Evolutionary conservation across 2,113 vertebrate genomes (phyloP).

Genomic region (Albula goreensis): DNA sequence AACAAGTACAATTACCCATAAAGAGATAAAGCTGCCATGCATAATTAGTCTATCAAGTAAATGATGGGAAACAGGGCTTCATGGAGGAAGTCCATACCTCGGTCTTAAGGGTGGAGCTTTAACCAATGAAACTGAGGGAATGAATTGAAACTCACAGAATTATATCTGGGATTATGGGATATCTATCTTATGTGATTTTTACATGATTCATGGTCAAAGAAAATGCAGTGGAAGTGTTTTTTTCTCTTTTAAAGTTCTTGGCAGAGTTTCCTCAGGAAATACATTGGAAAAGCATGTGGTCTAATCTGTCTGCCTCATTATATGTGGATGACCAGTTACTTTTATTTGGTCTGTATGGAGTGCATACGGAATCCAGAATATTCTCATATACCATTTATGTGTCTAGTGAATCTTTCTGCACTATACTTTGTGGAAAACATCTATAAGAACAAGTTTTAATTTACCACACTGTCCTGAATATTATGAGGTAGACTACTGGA

Average conservation of each 20-base stretch:
- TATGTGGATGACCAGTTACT: constrained; percentile 35
- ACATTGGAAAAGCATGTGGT: constrained; percentile 20
- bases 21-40: constrained; percentile 49
- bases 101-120: neutral
- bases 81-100: constrained; percentile 49
- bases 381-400: constrained; percentile 49
- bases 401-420: constrained; percentile 33
- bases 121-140: neutral
- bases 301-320: constrained; percentile 23
- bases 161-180: neutral
- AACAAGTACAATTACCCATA: constrained; percentile 48
- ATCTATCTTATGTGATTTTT: neutral
- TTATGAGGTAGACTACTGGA: constrained; percentile 18
- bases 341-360: constrained; percentile 39
- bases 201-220: neutral
- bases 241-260: neutral
- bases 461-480: constrained; percentile 27
- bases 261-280: neutral
- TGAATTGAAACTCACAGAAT: neutral
- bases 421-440: constrained; percentile 30
- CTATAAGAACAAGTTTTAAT: constrained; percentile 40
- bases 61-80: constrained; percentile 55
- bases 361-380: constrained; percentile 40
- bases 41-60: constrained; percentile 43
- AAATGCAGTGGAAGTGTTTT: neutral